Evolutionary conservation across 1,140 invertebrate species (phyloP), one percentile per base, ranked within the genome.

Genomic region (Drosophila kikkawai): DNA sequence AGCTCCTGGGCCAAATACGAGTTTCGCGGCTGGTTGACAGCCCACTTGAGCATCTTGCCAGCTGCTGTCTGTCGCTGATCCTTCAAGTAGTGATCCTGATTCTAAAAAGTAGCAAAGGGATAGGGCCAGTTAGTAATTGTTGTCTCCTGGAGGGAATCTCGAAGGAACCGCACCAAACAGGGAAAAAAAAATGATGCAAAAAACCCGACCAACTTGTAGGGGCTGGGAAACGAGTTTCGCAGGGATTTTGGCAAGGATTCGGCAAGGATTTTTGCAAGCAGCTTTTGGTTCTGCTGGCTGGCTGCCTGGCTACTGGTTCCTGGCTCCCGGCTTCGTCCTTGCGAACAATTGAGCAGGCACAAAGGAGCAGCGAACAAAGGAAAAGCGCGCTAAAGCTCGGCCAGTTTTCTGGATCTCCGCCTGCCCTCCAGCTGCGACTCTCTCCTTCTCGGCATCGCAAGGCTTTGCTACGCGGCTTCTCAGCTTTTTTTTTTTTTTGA

Each of bases 21-120:
- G 47, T 78, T 85, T 19, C 91, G 81, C 56, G 91, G 86, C 58
- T 84, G 79, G 60, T 91, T 91, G 36, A 93, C 85, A 57, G 92
- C 88, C 92, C 92, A 93, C 79, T 93, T 93, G 39, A 93, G 81
- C 92, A 93, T 93, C 55, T 76, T 91, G 56, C 58, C 81, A 84
- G 83, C 79, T 82, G 78, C 42, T 22, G 45, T 60, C 12, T 48
- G 44, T 34, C 29, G 7, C 36, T 59, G 13, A 44, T 53, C 22
- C 59, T 26, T 34, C 6, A 3, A 11, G 11, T 7, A 4, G 22
- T 15, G 57, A 61, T 47, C 2, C 11, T 19, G 48, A 51, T 51
- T n/a, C 61, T 65, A 37, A 48, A 63, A 70, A 75, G 55, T 70
- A 60, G 34, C 39, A 66, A 69, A 44, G 39, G 48, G 57, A 67